Evolutionary conservation across 2,888 invertebrate genomes (phyloP).

Genomic region (Leptinotarsa juncta): DNA sequence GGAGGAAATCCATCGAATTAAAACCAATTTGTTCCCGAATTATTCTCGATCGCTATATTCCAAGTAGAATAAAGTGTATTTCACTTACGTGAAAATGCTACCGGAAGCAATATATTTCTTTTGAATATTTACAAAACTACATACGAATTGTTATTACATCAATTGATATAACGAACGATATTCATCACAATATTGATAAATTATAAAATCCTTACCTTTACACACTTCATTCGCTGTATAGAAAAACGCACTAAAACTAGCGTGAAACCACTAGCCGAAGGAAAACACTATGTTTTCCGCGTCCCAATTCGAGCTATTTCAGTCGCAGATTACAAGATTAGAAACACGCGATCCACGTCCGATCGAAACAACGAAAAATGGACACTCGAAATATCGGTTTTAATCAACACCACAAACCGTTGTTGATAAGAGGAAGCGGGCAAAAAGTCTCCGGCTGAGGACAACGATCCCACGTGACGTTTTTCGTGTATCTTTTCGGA

Average conservation of each 20-base stretch:
- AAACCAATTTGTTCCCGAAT: too few relatives aligned
- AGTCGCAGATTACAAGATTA: conserved; percentile 21
- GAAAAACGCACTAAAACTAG: conserved; percentile 5
- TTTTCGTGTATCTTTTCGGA: conserved; percentile 24
- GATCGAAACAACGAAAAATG: conserved; percentile 20
- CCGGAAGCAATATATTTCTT: too few relatives aligned
- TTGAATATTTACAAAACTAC: too few relatives aligned
- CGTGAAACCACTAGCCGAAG: neutral
- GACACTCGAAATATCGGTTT: conserved; percentile 11
- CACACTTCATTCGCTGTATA: neutral
- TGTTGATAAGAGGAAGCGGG: neutral
- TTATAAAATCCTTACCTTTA: neutral
- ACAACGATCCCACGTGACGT: conserved; percentile 9
- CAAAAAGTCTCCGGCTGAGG: neutral
- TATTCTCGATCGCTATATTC: too few relatives aligned
- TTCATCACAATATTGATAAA: neutral
- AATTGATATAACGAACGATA: too few relatives aligned
- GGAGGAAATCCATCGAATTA: too few relatives aligned
- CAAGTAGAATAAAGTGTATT: too few relatives aligned
- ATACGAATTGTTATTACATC: too few relatives aligned
- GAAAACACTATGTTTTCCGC: conserved; percentile 21
- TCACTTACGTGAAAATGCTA: too few relatives aligned
- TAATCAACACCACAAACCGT: neutral
- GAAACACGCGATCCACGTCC: conserved; percentile 17
- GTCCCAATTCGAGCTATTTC: conserved; percentile 26